phyloP scores from a whole-genome alignment of 1,140 invertebrate genomes.

The Stratiolaelaps scimitus region DNA sequence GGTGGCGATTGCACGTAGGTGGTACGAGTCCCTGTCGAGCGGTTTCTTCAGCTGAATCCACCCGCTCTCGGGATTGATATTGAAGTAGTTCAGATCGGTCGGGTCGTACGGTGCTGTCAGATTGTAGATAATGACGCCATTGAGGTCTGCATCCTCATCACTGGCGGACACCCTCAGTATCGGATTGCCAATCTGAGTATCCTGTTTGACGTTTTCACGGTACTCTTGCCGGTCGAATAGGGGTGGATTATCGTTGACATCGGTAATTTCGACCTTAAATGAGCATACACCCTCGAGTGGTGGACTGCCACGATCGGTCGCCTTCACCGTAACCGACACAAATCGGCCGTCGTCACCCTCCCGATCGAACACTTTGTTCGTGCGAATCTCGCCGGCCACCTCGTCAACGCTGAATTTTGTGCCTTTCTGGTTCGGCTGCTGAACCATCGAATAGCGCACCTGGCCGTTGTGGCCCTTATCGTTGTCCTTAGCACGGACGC shows the following conservation, averaged over 20 bases:
- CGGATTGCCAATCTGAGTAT: conserved; percentile 84
- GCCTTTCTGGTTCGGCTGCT: conserved; percentile 88
- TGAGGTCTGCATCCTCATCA: conserved; percentile 89
- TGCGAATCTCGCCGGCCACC: conserved; percentile 80
- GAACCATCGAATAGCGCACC: conserved; percentile 86
- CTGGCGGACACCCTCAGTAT: conserved; percentile 83
- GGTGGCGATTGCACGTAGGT: conserved; percentile 77
- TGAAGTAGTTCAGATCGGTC: conserved; percentile 79
- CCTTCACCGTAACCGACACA: conserved; percentile 86
- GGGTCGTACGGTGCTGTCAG: conserved; percentile 69
- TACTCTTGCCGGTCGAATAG: conserved; percentile 92
- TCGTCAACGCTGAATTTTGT: conserved; percentile 88
- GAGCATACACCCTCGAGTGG: conserved; percentile 85
- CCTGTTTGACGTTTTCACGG: conserved; percentile 89
- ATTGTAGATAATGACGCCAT: conserved; percentile 55
- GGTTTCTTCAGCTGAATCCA: conserved; percentile 89
- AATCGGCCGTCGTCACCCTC: conserved; percentile 91
- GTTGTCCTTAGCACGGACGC: conserved; percentile 78
- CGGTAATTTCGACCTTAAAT: conserved; percentile 88
- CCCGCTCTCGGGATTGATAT: conserved; percentile 85
- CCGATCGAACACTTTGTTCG: conserved; percentile 88
- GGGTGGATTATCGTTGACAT: conserved; percentile 82
- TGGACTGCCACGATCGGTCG: conserved; percentile 88
- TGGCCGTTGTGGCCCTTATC: conserved; percentile 78
- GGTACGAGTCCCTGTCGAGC: conserved; percentile 84